Percentiles rank a stretch among this genome's conserved stretches.
Conservation (phyloP, 23 tunicate species). For the Diplosoma virens region DNA sequence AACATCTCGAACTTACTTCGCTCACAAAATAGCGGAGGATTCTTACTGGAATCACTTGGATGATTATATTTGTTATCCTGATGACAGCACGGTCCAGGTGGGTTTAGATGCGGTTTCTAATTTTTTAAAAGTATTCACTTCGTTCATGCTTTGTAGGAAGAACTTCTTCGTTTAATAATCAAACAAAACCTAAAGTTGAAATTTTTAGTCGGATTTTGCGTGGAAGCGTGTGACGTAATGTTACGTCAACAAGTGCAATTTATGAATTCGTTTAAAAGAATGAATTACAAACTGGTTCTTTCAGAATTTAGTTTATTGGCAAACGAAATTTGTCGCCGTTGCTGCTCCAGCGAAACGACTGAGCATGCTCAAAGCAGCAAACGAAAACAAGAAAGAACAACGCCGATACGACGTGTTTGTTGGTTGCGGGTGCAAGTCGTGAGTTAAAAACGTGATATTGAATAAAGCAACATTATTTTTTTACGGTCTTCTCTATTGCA, state of each 20-base stretch:
- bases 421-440: conserved; percentile 34
- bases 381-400: neutral
- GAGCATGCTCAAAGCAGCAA: conserved; percentile 28
- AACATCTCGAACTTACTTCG: conserved; percentile 30
- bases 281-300: too few species aligned
- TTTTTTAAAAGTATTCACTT: too few species aligned
- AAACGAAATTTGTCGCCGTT: conserved; percentile 52
- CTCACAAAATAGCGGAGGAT: conserved; percentile 69
- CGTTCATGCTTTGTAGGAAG: too few species aligned
- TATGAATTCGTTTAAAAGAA: too few species aligned
- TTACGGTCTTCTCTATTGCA: too few species aligned
- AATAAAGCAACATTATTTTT: too few species aligned
- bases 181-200: too few species aligned
- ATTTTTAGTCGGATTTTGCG: too few species aligned
- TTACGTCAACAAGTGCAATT: too few species aligned
- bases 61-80: conserved; percentile 43
- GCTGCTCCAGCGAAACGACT: conserved; percentile 43
- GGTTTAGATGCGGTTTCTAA: neutral
- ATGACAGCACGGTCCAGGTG: conserved; percentile 12
- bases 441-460: too few species aligned
- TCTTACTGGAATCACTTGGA: conserved; percentile 76
- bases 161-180: too few species aligned
- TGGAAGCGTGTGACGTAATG: too few species aligned
- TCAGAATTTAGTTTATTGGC: conserved; percentile 64
- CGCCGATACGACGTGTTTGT: conserved; percentile 33